Percentiles rank a stretch among this genome's conserved stretches.
Evolutionary conservation across 2,888 invertebrate species (phyloP).

Genomic region (Poecilus cupreus): DNA sequence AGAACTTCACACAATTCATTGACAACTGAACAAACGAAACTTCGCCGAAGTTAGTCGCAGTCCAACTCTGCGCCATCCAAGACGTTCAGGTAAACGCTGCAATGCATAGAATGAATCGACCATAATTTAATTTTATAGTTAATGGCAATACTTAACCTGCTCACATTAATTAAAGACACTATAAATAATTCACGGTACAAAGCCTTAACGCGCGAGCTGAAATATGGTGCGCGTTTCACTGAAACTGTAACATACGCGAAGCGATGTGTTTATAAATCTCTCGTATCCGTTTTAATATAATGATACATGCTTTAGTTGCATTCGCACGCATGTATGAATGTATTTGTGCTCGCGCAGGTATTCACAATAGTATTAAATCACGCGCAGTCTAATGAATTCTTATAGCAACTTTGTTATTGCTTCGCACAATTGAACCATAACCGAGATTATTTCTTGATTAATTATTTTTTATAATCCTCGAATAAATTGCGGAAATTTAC

Average conservation of each 20-base stretch:
- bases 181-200: constrained; percentile 55
- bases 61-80: background rate
- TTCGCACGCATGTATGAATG: constrained; percentile 5
- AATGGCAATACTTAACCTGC: constrained; percentile 53
- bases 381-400: background rate
- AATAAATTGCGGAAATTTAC: background rate
- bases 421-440: background rate
- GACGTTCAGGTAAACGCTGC: constrained; percentile 7
- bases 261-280: constrained; percentile 51
- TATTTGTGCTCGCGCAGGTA: background rate
- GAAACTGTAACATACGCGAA: constrained; percentile 44
- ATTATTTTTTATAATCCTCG: constrained; percentile 7
- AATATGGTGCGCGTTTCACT: constrained; percentile 31
- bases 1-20: background rate
- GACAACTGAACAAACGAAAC: background rate
- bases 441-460: constrained; percentile 9
- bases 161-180: constrained; percentile 56
- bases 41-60: background rate
- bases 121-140: constrained; percentile 53
- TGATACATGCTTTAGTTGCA: constrained; percentile 40
- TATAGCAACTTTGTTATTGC: background rate
- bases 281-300: constrained; percentile 53
- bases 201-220: constrained; percentile 34
- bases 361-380: constrained; percentile 36
- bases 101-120: constrained; percentile 7